Evolutionary conservation across 2,113 vertebrate species (phyloP), one percentile per base, ranked within the genome.

Genomic region (Zapornia atra): DNA sequence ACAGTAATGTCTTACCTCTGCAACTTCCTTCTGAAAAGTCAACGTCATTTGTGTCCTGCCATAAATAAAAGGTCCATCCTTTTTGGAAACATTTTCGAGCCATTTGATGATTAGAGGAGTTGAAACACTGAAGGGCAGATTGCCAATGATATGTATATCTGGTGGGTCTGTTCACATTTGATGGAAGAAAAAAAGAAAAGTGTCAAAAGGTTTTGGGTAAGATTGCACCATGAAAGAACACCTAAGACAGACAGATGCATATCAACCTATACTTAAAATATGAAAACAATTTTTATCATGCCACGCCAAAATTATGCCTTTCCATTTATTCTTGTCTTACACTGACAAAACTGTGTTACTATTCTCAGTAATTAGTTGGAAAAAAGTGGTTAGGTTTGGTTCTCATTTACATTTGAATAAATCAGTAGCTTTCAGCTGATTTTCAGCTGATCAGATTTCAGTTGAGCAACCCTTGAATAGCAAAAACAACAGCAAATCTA

Each of bases 1-100:
- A 76, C 20, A 38, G 5, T 63, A 64, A 64, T 85, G 95, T 44
- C 98, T 90, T 95, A 99, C 99, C 98, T 99, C 99, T 31, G 98
- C 99, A n/a, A 99, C 99, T 96, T 99, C 99, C 66, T 99, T 99
- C 98, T 99, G 99, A 95, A 99, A 99, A n/a, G 99, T 99, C 94
- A 99, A 97, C 0, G 98, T 99, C 98, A 99, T 99, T 80, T 84
- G 98, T 6, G 99, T 99, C 83, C 99, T 99, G 69, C 99, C 99
- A 15, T 98, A 99, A 46, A 29, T 14, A 64, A 99, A 99, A 65
- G 99, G 99, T 12, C 99, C 99, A 7, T 97, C 97, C 87, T 96
- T 98, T 89, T 96, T 97, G 2, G 99, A 98, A 50, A 99, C 83
- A 50, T 98, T 98, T 94, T 98, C 98, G 93, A 99, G 97, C 99